Evolutionary conservation across 2,888 invertebrate genomes (phyloP).

Genomic region (Polyommatus iphigenia): DNA sequence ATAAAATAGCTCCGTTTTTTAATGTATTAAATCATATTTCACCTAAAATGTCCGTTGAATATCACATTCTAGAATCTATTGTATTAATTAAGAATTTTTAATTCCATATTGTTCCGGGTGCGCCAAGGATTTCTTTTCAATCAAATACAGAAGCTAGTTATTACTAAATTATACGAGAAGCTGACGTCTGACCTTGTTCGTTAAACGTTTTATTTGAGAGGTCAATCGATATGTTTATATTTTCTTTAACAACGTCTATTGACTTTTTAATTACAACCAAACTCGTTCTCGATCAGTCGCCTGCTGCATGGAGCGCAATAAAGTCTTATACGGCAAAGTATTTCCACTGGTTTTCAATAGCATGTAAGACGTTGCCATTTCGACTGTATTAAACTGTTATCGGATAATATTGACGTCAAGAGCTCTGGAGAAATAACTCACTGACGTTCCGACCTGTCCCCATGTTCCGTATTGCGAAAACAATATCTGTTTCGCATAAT

Average conservation of each 20-base stretch:
- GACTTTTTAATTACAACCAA: slow-evolving; percentile 14
- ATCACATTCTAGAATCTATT: neutral
- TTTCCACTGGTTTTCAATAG: slow-evolving; percentile 10
- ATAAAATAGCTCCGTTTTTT: too few species aligned
- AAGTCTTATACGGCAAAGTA: neutral
- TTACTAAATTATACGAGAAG: slow-evolving; percentile 26
- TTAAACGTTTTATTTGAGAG: slow-evolving; percentile 6
- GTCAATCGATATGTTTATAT: slow-evolving; percentile 25
- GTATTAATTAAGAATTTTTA: slow-evolving; percentile 8
- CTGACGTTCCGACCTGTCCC: slow-evolving; percentile 37
- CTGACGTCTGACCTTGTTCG: slow-evolving; percentile 20
- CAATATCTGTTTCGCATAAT: slow-evolving; percentile 40
- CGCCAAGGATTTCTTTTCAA: slow-evolving; percentile 29
- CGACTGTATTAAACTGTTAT: slow-evolving; percentile 7
- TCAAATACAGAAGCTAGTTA: slow-evolving; percentile 24
- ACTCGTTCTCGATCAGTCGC: neutral
- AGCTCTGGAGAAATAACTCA: slow-evolving; percentile 36
- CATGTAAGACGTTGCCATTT: slow-evolving; percentile 7
- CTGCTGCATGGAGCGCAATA: neutral
- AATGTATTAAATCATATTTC: too few species aligned
- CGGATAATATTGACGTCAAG: slow-evolving; percentile 26
- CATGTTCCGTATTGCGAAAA: slow-evolving; percentile 40
- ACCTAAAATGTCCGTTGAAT: too few species aligned
- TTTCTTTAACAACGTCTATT: slow-evolving; percentile 21
- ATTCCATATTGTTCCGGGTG: slow-evolving; percentile 21